These are phyloP conservation scores for Tyto alba DNA, from an alignment of 2,113 vertebrate genomes.

Conservation along the genomic window DNA sequence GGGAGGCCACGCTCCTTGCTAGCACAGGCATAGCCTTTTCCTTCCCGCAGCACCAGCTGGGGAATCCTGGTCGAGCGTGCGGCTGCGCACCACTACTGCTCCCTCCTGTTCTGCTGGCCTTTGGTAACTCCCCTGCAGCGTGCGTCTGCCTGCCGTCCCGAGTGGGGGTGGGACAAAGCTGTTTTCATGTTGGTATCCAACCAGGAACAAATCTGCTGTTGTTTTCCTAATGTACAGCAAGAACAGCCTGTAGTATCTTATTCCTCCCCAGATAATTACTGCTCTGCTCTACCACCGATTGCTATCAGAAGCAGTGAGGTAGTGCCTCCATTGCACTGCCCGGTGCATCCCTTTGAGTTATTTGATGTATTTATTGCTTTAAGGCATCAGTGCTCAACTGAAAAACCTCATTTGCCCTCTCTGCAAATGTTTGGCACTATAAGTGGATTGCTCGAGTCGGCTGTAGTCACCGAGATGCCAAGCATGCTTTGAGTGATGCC, in stretches of 20 bases:
- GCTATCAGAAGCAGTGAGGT: background rate
- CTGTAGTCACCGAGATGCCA: background rate
- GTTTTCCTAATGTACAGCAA: background rate
- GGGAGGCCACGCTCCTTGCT: background rate
- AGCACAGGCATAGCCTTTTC: background rate
- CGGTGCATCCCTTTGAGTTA: background rate
- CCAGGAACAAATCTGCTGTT: background rate
- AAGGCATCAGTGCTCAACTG: background rate
- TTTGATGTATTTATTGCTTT: background rate
- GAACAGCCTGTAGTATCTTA: background rate
- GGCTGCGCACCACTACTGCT: fast-evolving
- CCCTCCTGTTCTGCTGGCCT: background rate
- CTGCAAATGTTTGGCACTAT: background rate
- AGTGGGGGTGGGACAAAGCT: background rate
- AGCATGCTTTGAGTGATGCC: background rate
- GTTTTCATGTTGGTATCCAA: background rate
- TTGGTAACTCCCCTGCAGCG: fast-evolving
- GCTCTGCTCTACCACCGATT: background rate
- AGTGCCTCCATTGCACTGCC: fast-evolving
- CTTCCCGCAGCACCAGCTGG: background rate
- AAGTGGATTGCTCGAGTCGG: background rate
- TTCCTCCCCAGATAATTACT: background rate
- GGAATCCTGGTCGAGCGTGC: fast-evolving
- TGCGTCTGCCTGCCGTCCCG: fast-evolving
- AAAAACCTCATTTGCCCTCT: background rate